phyloP scores from a whole-genome alignment of 2,113 vertebrate genomes.

The Petrocephalus microphthalmus region DNA sequence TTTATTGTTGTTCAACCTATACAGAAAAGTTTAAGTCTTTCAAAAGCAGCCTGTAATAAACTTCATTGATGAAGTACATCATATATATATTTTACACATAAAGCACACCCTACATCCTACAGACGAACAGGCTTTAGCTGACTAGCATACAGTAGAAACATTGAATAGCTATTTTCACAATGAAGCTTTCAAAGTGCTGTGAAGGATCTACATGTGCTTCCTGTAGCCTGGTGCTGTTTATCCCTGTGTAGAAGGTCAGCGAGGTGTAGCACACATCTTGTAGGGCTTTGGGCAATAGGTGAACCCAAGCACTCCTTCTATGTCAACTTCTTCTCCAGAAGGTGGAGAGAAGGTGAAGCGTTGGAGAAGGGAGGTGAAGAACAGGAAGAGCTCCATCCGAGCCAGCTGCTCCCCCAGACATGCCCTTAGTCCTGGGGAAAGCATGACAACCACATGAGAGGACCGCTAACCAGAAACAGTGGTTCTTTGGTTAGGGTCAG shows the following conservation, averaged over 20 bases:
- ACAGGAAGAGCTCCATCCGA: conserved; percentile 72
- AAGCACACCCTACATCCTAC: background rate
- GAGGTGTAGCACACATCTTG: background rate
- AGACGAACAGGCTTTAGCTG: background rate
- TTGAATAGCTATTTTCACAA: background rate
- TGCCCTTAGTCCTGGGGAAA: conserved; percentile 59
- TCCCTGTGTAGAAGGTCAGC: background rate
- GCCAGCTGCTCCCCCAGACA: conserved; percentile 75
- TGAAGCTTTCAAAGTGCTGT: background rate
- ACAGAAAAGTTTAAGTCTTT: background rate
- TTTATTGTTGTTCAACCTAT: background rate
- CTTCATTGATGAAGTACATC: background rate
- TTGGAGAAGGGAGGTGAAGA: conserved; percentile 67
- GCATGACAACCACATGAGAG: background rate
- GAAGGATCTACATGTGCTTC: background rate
- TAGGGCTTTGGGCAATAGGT: conserved; percentile 1
- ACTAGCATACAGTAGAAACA: background rate
- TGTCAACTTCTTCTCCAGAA: background rate
- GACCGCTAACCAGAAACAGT: background rate
- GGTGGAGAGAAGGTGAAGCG: conserved; percentile 62
- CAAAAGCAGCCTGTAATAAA: background rate
- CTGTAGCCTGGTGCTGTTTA: background rate
- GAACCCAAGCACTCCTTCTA: background rate
- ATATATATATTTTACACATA: background rate
- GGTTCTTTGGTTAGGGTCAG: too few relatives aligned